A percentile compares a stretch with the other conserved stretches of the same genome.
phyloP scores from a whole-genome alignment of 2,888 invertebrate species.

The Crossocerus cetratus region DNA sequence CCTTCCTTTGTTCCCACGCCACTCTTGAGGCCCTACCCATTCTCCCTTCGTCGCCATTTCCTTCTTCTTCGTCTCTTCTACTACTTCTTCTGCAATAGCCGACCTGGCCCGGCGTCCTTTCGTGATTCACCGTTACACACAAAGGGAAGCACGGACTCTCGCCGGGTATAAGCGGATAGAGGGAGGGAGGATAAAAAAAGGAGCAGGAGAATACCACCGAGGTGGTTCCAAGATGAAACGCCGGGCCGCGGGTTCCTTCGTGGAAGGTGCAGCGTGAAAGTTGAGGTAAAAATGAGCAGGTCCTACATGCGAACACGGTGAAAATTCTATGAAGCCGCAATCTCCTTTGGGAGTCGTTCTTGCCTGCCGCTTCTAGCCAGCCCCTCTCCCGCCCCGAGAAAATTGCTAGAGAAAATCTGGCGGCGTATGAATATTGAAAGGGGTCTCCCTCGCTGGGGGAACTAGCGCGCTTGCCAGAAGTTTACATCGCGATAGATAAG shows the following conservation, averaged over 20 bases:
- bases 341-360: conserved; percentile 13
- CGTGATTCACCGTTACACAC: conserved; percentile 65
- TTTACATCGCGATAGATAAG: too few relatives aligned
- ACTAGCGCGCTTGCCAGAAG: too few relatives aligned
- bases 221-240: conserved; percentile 43
- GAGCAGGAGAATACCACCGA: conserved; percentile 31
- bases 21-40: conserved; percentile 51
- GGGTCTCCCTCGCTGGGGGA: not conserved
- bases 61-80: conserved; percentile 13
- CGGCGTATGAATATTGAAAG: conserved; percentile 21
- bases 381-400: not conserved
- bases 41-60: conserved; percentile 2
- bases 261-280: conserved; percentile 45
- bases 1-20: conserved; percentile 75
- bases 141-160: conserved; percentile 60
- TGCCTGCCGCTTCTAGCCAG: too few relatives aligned
- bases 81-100: conserved; percentile 32
- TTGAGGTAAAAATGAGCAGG: conserved; percentile 46
- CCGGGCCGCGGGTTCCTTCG: conserved; percentile 35
- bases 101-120: conserved; percentile 61
- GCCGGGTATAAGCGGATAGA: conserved; percentile 40
- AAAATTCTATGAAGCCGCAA: conserved; percentile 27
- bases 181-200: conserved; percentile 26
- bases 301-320: conserved; percentile 6
- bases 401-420: conserved; percentile 19